Evolutionary conservation across 2,888 invertebrate genomes (phyloP).

Genomic region (Prosopocoilus inquinatus): DNA sequence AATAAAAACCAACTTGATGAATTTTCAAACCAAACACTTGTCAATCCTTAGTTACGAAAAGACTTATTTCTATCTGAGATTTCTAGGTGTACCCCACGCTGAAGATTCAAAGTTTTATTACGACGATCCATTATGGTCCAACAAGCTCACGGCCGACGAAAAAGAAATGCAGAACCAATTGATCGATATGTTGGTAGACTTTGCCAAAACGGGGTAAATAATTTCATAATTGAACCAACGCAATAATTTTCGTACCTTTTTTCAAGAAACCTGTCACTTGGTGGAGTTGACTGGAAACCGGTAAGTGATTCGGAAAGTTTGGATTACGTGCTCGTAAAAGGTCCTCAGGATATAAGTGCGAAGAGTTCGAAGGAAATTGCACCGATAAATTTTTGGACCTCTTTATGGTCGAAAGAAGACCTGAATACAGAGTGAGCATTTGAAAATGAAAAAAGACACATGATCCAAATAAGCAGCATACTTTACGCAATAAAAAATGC

Average conservation of each 20-base stretch:
- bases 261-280: constrained; percentile 7
- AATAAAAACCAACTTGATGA: too few species aligned
- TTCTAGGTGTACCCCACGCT: constrained; percentile 12
- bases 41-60: not conserved
- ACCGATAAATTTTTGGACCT: constrained; percentile 10
- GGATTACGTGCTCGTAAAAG: constrained; percentile 13
- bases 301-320: constrained; percentile 10
- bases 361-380: constrained; percentile 6
- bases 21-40: too few species aligned
- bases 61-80: not conserved
- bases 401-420: constrained; percentile 4
- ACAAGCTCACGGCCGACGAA: constrained; percentile 1
- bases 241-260: too few species aligned
- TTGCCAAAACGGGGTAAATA: constrained; percentile 15
- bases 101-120: constrained; percentile 11
- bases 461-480: too few species aligned
- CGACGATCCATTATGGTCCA: not conserved
- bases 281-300: constrained; percentile 9
- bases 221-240: not conserved
- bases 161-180: constrained; percentile 11
- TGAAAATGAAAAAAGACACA: too few species aligned
- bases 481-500: too few species aligned
- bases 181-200: constrained; percentile 9
- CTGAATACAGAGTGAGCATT: too few species aligned
- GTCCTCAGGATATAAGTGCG: constrained; percentile 10